These are phyloP conservation scores for Muntiacus muntjak DNA, from an alignment of 2,113 vertebrate genomes.

Conservation along the genomic window DNA sequence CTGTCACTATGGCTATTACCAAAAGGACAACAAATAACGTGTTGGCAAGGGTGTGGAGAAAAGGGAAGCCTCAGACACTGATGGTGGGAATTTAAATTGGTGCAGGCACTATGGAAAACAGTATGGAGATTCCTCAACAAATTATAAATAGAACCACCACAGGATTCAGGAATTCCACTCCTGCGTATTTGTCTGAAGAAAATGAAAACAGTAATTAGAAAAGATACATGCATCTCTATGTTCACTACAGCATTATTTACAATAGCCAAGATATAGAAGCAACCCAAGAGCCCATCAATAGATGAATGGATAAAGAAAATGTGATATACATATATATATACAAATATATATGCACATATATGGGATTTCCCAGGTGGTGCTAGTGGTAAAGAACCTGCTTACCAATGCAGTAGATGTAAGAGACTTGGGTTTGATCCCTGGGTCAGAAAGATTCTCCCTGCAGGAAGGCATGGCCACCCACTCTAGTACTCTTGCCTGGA, in stretches of 20 bases:
- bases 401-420: neutral
- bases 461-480: neutral
- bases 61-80: neutral
- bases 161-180: neutral
- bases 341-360: neutral
- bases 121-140: neutral
- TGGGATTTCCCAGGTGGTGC: neutral
- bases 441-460: neutral
- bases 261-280: neutral
- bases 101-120: neutral
- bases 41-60: neutral
- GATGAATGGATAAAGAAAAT: neutral
- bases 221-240: neutral
- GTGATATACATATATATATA: neutral
- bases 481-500: neutral
- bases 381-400: neutral
- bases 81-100: neutral
- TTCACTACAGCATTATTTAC: neutral
- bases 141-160: neutral
- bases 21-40: neutral
- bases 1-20: neutral
- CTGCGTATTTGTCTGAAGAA: neutral
- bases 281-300: neutral
- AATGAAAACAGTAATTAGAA: neutral
- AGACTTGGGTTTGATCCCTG: neutral